These are phyloP conservation scores for Urocitellus parryii DNA, from an alignment of 2,113 vertebrate genomes.

Conservation along the genomic window DNA sequence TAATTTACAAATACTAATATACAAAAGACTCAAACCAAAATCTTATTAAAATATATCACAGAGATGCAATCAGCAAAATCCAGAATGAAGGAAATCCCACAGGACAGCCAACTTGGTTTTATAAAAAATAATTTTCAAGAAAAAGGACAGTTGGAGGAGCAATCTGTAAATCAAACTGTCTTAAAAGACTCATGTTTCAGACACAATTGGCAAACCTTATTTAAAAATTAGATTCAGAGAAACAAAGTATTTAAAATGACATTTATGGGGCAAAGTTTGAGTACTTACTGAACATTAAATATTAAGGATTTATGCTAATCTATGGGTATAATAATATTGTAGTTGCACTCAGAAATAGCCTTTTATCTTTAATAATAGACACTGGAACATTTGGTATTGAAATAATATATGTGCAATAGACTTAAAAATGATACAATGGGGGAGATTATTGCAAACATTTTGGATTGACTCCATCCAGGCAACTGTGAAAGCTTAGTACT, in stretches of 20 bases:
- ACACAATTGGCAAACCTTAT: neutral
- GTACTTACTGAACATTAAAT: neutral
- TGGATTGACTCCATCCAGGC: neutral
- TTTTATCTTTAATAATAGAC: neutral
- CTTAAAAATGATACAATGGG: neutral
- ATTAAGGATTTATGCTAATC: neutral
- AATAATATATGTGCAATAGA: neutral
- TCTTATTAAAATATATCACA: neutral
- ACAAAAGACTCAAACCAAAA: neutral
- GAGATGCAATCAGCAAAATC: neutral
- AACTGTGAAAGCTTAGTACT: neutral
- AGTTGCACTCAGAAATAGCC: neutral
- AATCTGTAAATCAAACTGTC: neutral
- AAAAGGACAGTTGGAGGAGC: neutral
- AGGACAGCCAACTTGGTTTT: neutral
- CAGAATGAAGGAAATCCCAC: neutral
- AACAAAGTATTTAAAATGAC: conserved; percentile 15
- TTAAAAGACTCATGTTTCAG: neutral
- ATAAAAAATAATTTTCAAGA: neutral
- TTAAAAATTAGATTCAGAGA: neutral
- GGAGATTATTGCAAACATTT: neutral
- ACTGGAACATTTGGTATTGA: neutral
- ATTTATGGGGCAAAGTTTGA: neutral
- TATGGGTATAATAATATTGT: neutral
- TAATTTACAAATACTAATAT: neutral